phyloP scores from a whole-genome alignment of 2,113 vertebrate genomes.

The Polypterus bichir region DNA sequence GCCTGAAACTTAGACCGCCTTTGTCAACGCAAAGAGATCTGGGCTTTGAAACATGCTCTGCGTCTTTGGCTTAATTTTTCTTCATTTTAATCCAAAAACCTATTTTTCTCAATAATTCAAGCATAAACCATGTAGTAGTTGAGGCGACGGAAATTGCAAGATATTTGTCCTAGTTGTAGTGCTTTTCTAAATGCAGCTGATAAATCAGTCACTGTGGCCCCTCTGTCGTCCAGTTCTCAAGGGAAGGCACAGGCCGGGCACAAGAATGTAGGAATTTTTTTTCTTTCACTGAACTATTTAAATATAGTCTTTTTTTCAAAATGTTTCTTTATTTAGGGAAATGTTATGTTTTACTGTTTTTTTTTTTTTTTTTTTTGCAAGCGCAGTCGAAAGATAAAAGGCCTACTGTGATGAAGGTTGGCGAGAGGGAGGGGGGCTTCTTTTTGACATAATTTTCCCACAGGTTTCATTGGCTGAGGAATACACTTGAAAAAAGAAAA shows the following conservation, averaged over 20 bases:
- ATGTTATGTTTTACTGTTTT: conserved; percentile 54
- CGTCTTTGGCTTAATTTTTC: conserved; percentile 89
- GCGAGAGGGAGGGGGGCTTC: conserved; percentile 36
- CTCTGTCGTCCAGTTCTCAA: conserved; percentile 40
- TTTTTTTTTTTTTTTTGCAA: conserved; percentile 34
- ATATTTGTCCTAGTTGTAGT: conserved; percentile 54
- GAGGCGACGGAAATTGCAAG: conserved; percentile 52
- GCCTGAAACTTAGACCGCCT: conserved; percentile 73
- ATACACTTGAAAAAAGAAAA: conserved; percentile 46
- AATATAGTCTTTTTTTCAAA: conserved; percentile 38
- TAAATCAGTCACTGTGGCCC: conserved; percentile 51
- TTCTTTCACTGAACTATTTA: conserved; percentile 29
- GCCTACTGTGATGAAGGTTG: conserved; percentile 29
- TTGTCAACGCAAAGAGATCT: conserved; percentile 74
- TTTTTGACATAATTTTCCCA: conserved; percentile 55
- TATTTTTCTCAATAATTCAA: conserved; percentile 80
- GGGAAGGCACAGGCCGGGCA: conserved; percentile 32
- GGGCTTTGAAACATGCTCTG: conserved; percentile 77
- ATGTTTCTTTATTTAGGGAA: conserved; percentile 45
- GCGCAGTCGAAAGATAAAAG: conserved; percentile 51
- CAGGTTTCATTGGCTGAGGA: conserved; percentile 49
- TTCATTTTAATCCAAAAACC: conserved; percentile 83
- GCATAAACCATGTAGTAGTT: conserved; percentile 64
- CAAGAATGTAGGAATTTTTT: conserved; percentile 42
- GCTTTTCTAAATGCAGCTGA: conserved; percentile 55